Conservation (phyloP, 2,797 vertebrate genomes). For the Anguilla anguilla region DNA sequence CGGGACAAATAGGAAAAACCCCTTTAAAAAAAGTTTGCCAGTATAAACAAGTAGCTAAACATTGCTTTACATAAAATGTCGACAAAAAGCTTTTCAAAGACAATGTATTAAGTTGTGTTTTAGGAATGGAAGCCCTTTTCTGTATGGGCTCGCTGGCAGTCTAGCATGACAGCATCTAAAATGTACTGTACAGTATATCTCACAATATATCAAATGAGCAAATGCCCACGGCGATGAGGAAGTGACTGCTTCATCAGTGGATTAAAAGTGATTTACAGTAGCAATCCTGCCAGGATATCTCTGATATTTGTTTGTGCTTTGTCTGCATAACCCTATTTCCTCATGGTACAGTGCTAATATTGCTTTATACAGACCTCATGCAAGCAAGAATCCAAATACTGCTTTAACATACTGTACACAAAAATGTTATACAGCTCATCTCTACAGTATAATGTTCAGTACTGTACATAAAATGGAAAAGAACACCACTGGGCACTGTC, state of each 20-base stretch:
- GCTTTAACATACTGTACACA: conserved; percentile 7
- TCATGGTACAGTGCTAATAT: conserved; percentile 30
- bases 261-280: conserved; percentile 34
- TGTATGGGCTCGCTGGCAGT: conserved; percentile 51
- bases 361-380: conserved; percentile 33
- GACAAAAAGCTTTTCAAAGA: conserved; percentile 53
- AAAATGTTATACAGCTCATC: background rate
- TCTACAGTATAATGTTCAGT: background rate
- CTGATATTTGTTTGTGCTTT: conserved; percentile 63
- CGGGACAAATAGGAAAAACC: conserved; percentile 55
- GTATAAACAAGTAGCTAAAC: conserved; percentile 60
- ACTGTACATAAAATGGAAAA: background rate
- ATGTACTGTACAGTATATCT: conserved; percentile 36
- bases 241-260: background rate
- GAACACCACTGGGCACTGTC: conserved; percentile 15
- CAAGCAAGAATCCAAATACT: conserved; percentile 9
- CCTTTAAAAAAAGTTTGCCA: conserved; percentile 50
- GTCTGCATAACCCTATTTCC: conserved; percentile 38
- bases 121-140: conserved; percentile 43
- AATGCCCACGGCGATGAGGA: conserved; percentile 28
- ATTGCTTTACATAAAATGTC: conserved; percentile 53
- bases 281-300: conserved; percentile 48
- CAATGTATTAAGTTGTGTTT: conserved; percentile 27
- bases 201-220: conserved; percentile 41
- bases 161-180: conserved; percentile 34